A percentile compares a stretch with the other conserved stretches of the same genome.
Evolutionary conservation across 2,113 vertebrate species (phyloP).

Genomic region (Oceanodroma tethys): DNA sequence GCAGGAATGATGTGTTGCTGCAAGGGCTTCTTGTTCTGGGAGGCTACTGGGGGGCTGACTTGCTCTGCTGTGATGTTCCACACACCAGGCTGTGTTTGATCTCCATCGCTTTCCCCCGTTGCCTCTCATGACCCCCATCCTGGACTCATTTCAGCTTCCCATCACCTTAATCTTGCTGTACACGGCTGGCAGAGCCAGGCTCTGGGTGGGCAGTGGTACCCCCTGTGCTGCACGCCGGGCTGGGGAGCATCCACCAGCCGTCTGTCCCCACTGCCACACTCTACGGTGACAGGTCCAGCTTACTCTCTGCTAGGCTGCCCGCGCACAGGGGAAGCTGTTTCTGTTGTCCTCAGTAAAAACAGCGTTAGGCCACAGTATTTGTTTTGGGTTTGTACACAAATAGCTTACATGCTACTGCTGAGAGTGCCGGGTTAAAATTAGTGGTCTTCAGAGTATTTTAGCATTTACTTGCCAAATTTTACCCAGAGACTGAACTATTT

Average conservation of each 20-base stretch:
- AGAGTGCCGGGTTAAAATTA: background rate
- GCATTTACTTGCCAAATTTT: background rate
- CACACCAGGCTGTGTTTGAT: background rate
- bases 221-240: background rate
- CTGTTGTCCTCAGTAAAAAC: background rate
- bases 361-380: background rate
- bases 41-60: background rate
- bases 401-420: fast-evolving
- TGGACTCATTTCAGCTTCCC: background rate
- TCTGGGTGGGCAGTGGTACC: background rate
- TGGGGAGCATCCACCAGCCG: background rate
- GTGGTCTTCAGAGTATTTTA: background rate
- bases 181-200: fast-evolving
- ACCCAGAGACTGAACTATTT: background rate
- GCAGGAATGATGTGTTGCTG: background rate
- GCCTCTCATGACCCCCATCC: background rate
- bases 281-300: background rate
- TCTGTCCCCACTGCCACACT: background rate
- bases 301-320: background rate
- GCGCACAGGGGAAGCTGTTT: background rate
- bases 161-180: background rate
- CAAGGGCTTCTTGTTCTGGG: background rate
- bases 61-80: background rate
- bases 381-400: background rate
- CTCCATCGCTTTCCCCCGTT: background rate